Base-by-base conservation (phyloP, 2,113 vertebrate species). In the Lagenorhynchus albirostris region DNA sequence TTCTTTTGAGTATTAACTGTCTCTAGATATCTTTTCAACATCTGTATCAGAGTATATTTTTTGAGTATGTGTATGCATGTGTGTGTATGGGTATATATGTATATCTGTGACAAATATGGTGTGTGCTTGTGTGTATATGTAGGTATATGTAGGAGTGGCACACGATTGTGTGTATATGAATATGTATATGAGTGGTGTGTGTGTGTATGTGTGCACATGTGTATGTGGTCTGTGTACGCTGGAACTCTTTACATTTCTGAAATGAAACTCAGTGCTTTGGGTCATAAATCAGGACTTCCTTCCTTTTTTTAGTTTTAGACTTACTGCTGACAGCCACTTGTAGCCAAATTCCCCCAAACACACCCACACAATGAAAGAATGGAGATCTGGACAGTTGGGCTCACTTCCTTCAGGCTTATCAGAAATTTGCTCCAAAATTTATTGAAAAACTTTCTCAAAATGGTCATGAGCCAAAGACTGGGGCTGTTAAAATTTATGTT, bases 241-340 rank as follows among this genome's bases (percentile, higher is more conserved):
- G 70, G 4, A 11, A 85, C 63, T 89, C 31, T 96, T 97, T 68
- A 65, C 4, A 14, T 96, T 98, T 97, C 71, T 97, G 62, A 97
- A 96, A 96, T 55, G 80, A 97, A 79, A 97, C 53, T 68, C 74
- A 76, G 71, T 41, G 18, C 84, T 98, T 91, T 80, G 73, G 89
- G 55, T 93, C 94, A 97, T 95, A 97, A 97, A 93, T 98, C 84
- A 97, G 74, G 76, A 94, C 97, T 98, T 98, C 96, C 93, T 77
- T 83, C 60, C 97, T 97, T 97, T 97, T 77, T 80, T 93, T 94
- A 94, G 91, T 97, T 98, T 98, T 96, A 14, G 5, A 71, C 87
- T 97, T 88, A 63, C 87, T 98, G 97, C 65, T 98, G 97, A 98
- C 95, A 97, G 93, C 73, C 31, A 33, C 21, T 97, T 62, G 62